Base-by-base conservation (phyloP, 2,888 invertebrate genomes). In the Entomobrya multifasciata region DNA sequence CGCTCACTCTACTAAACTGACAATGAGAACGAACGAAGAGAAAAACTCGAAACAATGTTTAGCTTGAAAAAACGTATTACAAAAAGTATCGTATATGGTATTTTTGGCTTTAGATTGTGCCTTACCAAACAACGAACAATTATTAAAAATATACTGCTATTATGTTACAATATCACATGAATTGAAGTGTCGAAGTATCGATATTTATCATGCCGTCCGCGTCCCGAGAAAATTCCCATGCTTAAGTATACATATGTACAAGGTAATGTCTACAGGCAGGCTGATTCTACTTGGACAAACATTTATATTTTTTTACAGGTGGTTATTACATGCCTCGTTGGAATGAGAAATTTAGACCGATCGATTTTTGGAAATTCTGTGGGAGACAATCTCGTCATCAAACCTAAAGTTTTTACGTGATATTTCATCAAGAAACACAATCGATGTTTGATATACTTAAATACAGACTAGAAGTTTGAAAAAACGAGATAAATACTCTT, bases 361-460 rank as follows among this genome's bases (percentile, higher is more conserved):
- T 74, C 74, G 74, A 74, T 72, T 30, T 52, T 74, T 70, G 20
- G 49, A 74, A 74, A 55, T 74, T 27, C 30, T 30, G 13, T 25
- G 30, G 20, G 30, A 74, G 74, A 55, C 55, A 55, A 41, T 74
- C 74, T 52, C 52, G 13, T 74, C 74, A 17, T 30, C 52, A 4
- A 74, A 30, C 11, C 11, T 70, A 15, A 70, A 22, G 8, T 20
- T 47, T 44, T 22, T 13, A 70, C 22, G 44, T 36, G 36, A 36
- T 36, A 6, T 65, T 10, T 65, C 36, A 36, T 6, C 36, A 36
- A 36, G 17, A 11, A 13, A 65, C 8, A 6, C 36, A 8, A 36
- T 36, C 36, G 36, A 6, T 36, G 4, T 36, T 36, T 36, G 4
- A 6, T 6, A 36, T 36, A 36, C 22, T 8, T 25, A 57, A 11